Evolutionary conservation across 2,797 vertebrate species (phyloP).

Genomic region (Aldrovandia affinis): DNA sequence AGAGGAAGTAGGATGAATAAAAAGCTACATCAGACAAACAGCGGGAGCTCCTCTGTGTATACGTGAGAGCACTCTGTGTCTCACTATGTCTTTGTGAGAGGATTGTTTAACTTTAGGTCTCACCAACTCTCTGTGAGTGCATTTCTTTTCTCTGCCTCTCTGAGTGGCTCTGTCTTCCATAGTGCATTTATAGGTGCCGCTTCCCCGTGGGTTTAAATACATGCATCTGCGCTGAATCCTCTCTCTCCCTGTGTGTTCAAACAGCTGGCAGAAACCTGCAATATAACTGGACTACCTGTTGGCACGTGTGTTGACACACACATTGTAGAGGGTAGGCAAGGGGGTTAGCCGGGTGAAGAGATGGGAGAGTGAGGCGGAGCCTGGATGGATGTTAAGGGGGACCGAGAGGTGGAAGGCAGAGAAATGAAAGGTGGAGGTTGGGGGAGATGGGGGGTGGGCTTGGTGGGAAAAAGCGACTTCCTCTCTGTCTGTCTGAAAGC

Average conservation of each 20-base stretch:
- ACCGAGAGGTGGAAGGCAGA: neutral
- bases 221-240: too few species aligned
- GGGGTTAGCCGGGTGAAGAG: neutral
- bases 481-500: conserved; percentile 57
- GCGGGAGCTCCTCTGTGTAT: too few species aligned
- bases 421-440: neutral
- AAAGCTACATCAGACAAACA: conserved; percentile 36
- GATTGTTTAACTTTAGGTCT: too few species aligned
- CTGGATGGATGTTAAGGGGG: conserved; percentile 9
- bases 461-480: conserved; percentile 63
- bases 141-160: neutral
- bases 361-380: neutral
- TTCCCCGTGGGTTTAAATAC: too few species aligned
- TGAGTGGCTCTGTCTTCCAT: neutral
- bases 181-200: neutral
- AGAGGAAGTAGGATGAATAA: conserved; percentile 54
- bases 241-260: neutral
- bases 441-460: neutral
- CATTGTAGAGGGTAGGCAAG: neutral
- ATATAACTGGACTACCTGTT: neutral
- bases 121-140: neutral
- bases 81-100: too few species aligned
- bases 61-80: too few species aligned
- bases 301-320: neutral
- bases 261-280: neutral